Conservation (phyloP, 2,797 vertebrate species). For the Coluber constrictor region DNA sequence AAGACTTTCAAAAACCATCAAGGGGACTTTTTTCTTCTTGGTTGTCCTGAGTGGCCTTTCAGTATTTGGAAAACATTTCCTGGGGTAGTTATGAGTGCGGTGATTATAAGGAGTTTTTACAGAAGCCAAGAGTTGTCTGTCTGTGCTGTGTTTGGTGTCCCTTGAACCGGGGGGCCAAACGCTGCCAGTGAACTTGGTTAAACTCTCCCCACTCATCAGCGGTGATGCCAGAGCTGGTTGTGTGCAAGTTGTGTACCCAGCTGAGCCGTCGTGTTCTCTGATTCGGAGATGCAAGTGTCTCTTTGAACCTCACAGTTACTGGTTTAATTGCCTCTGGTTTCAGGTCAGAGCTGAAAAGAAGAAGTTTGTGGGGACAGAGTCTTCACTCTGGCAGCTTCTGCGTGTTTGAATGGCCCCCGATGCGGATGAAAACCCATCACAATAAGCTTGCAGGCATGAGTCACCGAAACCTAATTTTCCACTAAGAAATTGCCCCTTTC, state of each 20-base stretch:
- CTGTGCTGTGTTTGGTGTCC: not conserved
- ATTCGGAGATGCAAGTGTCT: not conserved
- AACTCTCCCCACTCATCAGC: not conserved
- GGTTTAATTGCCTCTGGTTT: not conserved
- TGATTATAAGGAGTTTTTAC: not conserved
- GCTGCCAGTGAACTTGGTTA: not conserved
- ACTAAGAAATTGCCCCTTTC: constrained; percentile 56
- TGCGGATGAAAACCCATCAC: constrained; percentile 32
- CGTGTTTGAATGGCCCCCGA: constrained; percentile 30
- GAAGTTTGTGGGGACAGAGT: not conserved
- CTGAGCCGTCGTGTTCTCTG: not conserved
- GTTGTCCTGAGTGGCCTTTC: not conserved
- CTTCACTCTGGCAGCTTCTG: not conserved
- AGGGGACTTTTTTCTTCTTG: not conserved
- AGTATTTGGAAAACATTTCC: not conserved
- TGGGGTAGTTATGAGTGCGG: not conserved
- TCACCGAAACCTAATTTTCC: constrained; percentile 48
- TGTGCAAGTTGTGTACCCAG: not conserved
- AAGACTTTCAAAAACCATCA: not conserved
- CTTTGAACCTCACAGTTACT: not conserved
- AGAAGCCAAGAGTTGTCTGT: not conserved
- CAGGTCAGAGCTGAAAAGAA: not conserved
- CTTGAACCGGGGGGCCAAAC: not conserved
- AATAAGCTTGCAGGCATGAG: constrained; percentile 22
- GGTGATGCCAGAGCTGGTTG: not conserved